These are phyloP conservation scores for Chondrosia reniformis DNA, from an alignment of 37 sponge, comb jelly and placozoan species.

Conservation along the genomic window DNA sequence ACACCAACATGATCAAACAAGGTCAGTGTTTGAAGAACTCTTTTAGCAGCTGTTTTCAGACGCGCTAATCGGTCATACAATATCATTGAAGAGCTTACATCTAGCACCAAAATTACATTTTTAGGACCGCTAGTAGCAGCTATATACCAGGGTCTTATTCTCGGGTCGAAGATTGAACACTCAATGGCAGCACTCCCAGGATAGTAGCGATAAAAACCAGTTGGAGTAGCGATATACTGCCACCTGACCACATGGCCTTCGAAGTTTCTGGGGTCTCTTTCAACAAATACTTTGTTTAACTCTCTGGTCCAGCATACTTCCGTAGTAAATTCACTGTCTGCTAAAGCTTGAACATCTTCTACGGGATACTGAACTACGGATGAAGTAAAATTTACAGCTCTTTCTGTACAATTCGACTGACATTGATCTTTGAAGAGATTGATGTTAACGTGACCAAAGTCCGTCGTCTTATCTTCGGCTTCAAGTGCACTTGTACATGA, in stretches of 20 bases:
- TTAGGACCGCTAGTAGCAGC: neutral
- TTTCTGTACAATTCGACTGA: too few species aligned
- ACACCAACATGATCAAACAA: neutral
- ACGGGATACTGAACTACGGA: neutral
- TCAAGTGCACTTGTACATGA: too few species aligned
- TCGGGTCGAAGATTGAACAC: neutral
- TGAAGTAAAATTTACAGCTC: too few species aligned
- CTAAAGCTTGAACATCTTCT: neutral
- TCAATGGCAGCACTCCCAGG: neutral
- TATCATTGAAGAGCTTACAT: neutral
- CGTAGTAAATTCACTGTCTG: neutral
- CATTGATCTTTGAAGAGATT: too few species aligned
- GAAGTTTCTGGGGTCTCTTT: too few species aligned
- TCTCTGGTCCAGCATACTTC: constrained; percentile 6
- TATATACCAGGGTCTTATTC: neutral
- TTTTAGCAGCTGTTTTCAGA: neutral
- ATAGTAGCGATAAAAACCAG: neutral
- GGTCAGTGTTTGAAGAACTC: neutral
- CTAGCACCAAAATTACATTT: neutral
- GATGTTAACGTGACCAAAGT: too few species aligned
- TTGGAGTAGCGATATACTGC: constrained; percentile 23
- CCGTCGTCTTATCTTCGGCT: too few species aligned
- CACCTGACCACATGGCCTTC: neutral
- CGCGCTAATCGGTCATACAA: neutral
- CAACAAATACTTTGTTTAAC: neutral